phyloP scores from a whole-genome alignment of 1,140 invertebrate species.

The Drosophila pandora region DNA sequence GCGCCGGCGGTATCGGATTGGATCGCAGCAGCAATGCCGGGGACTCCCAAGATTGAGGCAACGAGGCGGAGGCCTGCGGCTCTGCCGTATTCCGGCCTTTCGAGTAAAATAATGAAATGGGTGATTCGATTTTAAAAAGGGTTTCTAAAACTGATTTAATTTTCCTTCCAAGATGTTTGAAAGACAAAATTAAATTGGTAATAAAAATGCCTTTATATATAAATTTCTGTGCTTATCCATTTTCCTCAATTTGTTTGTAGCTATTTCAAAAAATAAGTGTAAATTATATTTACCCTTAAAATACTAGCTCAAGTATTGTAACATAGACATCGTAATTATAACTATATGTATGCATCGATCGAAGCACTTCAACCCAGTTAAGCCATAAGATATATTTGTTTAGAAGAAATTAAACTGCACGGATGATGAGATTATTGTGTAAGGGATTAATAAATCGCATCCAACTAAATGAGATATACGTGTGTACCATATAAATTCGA shows the following conservation, averaged over 20 bases:
- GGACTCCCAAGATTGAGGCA: constrained; percentile 70
- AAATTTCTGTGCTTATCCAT: background rate
- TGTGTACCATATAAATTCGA: constrained; percentile 50
- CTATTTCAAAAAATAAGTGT: constrained; percentile 44
- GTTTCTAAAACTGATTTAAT: background rate
- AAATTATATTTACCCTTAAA: constrained; percentile 51
- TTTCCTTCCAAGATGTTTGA: too few relatives aligned
- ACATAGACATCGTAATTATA: constrained; percentile 42
- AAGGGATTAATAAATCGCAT: constrained; percentile 33
- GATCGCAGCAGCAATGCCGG: constrained; percentile 63
- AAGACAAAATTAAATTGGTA: too few relatives aligned
- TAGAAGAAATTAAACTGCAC: constrained; percentile 63
- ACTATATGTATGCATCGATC: constrained; percentile 2
- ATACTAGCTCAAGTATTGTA: constrained; percentile 71
- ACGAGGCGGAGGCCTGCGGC: constrained; percentile 40
- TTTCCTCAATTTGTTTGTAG: constrained; percentile 13
- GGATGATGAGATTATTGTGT: constrained; percentile 66
- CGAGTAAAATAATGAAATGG: constrained; percentile 39
- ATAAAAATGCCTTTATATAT: too few relatives aligned
- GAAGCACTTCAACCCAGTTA: constrained; percentile 52
- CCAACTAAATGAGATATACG: constrained; percentile 43
- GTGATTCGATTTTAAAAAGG: background rate
- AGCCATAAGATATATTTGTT: constrained; percentile 64
- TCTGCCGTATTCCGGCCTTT: constrained; percentile 68
- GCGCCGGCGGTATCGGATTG: constrained; percentile 44